Base-by-base conservation (phyloP, 2,797 vertebrate species). In the Mastacembelus armatus region DNA sequence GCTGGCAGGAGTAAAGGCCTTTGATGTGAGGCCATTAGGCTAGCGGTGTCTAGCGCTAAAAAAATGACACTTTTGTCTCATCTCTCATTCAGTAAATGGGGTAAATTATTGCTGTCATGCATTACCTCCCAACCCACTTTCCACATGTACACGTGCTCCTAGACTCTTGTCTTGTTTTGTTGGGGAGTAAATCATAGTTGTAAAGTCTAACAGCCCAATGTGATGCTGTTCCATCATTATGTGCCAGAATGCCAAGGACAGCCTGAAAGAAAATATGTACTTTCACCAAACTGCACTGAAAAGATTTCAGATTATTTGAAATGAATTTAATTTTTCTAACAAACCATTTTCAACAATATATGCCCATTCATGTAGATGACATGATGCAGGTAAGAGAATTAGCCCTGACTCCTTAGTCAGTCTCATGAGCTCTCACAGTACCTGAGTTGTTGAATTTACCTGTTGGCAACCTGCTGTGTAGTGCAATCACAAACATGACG, bases 31-130 rank as follows among this genome's bases (percentile, higher is more conserved):
- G 27, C 52, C 59, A 47, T 82, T 64, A 77, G 54, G 49, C 55
- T 51, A 48, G 73, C 52, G 80, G 60, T 66, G 72, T 38, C 61
- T 56, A 40, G 49, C 45, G 69, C 68, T n/a, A 69, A 56, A 69
- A 73, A 83, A 78, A 80, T 56, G 50, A 54, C 50, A 54, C 61
- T 80, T 84, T 71, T 42, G 51, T 55, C 49, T 68, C 49, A 74
- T 78, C 33, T 68, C 65, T 89, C 76, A 75, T 88, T 88, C 79
- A 40, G 56, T 84, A 81, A 92, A 87, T 86, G 62, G 78, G 52
- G 56, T 84, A 72, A 90, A 81, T 88, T 84, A 90, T 80, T 70
- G 69, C 84, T 78, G 64, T 88, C 81, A 78, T 55, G 73, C 72
- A 78, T 86, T 71, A 76, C 77, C 62, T 58, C 55, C 61, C 10